phyloP scores from a whole-genome alignment of 1,140 invertebrate species.

The Hormaphis cornu region DNA sequence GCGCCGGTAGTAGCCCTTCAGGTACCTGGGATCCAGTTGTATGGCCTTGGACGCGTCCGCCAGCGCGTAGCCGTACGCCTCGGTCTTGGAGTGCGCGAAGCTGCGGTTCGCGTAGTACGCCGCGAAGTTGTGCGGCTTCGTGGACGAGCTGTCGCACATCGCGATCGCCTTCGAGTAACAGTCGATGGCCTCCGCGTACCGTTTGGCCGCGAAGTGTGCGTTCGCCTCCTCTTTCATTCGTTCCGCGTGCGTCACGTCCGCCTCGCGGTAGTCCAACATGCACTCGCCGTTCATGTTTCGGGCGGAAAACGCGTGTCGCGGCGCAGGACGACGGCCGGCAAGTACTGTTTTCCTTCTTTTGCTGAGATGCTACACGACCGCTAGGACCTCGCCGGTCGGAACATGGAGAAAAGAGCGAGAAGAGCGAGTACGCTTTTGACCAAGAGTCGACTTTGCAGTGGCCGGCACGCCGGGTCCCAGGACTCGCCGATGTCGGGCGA shows the following conservation, averaged over 20 bases:
- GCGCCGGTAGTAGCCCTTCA: constrained; percentile 91
- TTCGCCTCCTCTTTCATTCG: constrained; percentile 20
- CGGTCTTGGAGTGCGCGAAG: constrained; percentile 83
- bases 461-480: no score
- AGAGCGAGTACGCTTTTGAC: no score
- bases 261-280: constrained; percentile 20
- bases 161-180: constrained; percentile 88
- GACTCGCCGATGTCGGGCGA: no score
- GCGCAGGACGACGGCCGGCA: no score
- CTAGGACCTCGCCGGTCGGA: no score
- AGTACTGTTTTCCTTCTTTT: no score
- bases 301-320: neutral
- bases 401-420: no score
- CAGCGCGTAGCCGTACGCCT: constrained; percentile 89
- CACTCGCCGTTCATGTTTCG: constrained; percentile 19
- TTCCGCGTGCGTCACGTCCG: constrained; percentile 11
- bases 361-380: no score
- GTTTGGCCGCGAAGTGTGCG: constrained; percentile 61
- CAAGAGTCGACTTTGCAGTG: no score
- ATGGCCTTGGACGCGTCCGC: constrained; percentile 85
- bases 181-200: constrained; percentile 79
- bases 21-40: constrained; percentile 76
- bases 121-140: constrained; percentile 54
- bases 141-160: constrained; percentile 61
- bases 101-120: constrained; percentile 89